Conservation (phyloP, 2,113 vertebrate species). For the Syrrhaptes paradoxus region DNA sequence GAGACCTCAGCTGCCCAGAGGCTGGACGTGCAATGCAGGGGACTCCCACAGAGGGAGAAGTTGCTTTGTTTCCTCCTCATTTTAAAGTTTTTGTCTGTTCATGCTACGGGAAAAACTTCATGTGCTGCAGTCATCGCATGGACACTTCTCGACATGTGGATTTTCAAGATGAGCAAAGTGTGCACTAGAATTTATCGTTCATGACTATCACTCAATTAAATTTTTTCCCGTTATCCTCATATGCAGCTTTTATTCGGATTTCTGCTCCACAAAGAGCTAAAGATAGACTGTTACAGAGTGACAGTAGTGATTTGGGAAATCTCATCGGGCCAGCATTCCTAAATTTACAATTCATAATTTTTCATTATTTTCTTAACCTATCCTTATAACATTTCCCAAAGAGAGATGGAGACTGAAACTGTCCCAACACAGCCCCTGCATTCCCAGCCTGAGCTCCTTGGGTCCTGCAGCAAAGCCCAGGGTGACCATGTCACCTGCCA, state of each 20-base stretch:
- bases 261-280: not conserved
- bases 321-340: not conserved
- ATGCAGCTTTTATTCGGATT: not conserved
- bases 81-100: not conserved
- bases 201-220: not conserved
- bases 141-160: accelerated
- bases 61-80: not conserved
- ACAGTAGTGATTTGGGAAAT: not conserved
- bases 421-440: not conserved
- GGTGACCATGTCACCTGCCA: not conserved
- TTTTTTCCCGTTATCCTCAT: not conserved
- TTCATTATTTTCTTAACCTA: not conserved
- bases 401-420: not conserved
- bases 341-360: not conserved
- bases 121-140: accelerated
- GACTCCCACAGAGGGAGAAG: constrained; percentile 28
- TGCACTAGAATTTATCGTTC: not conserved
- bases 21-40: not conserved
- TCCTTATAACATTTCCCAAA: not conserved
- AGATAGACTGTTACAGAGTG: not conserved
- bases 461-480: not conserved
- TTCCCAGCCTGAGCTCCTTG: accelerated
- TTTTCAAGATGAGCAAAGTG: not conserved
- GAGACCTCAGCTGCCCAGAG: not conserved
- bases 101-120: not conserved